Evolutionary conservation across 2,113 vertebrate genomes (phyloP), one percentile per base, ranked within the genome.

Genomic region (Tyrannus savana): DNA sequence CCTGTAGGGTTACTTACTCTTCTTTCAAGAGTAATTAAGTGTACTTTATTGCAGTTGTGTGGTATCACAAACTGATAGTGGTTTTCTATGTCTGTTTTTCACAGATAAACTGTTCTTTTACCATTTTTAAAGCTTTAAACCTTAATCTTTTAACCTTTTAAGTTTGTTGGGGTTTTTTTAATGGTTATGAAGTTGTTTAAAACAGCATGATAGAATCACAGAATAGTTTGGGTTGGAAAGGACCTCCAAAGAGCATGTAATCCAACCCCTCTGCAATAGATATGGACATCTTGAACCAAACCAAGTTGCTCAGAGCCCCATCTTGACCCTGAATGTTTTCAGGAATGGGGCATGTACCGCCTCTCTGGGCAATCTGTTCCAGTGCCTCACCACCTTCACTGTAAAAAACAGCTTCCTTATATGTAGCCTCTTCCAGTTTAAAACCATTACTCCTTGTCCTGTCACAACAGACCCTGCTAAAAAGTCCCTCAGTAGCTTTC

Each of bases 401-500:
- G 6, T 41, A n/a, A 53, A 56, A 30, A 27, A 27, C 5, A 6
- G 25, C 6, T 74, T 58, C 18, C 19, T 71, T 62, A 5, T 23
- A 18, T 24, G 25, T 44, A 14, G 3, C 19, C 4, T 30, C 15
- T 22, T 35, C 60, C 6, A 19, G 27, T 58, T 82, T 73, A 44
- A 64, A 49, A 10, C 7, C 4, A 9, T 75, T 66, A 5, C 7
- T 3, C 33, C 35, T 75, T 37, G 35, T 30, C 15, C 15, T 64
- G 0, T 56, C 2, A 2, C 31, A 19, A 4, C 8, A 83, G 25
- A 5, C 18, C 15, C 15, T 55, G 2, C 6, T 64, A 12, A 87
- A 35, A 74, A 19, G 18, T 39, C 6, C 23, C 2, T 75, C 18
- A 33, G 33, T 22, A 31, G 17, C 30, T 62, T 93, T 52, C 9